These are phyloP conservation scores for Poicephalus meyeri DNA, from an alignment of 2,113 vertebrate genomes.

Conservation along the genomic window DNA sequence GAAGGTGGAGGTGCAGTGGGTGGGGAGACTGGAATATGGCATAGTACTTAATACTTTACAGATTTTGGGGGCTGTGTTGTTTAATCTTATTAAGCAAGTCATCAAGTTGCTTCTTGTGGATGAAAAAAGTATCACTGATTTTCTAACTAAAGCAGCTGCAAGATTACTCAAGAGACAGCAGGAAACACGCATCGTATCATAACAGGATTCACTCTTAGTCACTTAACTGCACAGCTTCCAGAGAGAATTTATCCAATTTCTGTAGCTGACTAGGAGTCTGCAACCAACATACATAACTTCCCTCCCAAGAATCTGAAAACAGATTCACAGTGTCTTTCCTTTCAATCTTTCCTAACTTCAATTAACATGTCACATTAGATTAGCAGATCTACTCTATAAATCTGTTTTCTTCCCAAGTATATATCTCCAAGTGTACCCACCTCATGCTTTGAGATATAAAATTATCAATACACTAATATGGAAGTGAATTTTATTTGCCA, in stretches of 20 bases:
- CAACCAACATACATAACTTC: not conserved
- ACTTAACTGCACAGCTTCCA: not conserved
- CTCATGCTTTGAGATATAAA: not conserved
- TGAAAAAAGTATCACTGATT: conserved; percentile 23
- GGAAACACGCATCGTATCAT: not conserved
- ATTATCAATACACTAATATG: not conserved
- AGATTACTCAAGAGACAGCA: not conserved
- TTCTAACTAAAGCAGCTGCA: conserved; percentile 30
- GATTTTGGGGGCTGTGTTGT: not conserved
- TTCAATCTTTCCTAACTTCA: not conserved
- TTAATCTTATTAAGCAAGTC: not conserved
- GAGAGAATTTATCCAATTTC: not conserved
- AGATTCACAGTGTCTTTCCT: not conserved
- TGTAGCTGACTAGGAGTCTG: not conserved
- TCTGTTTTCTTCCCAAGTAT: not conserved
- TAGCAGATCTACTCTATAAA: not conserved
- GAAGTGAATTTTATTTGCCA: not conserved
- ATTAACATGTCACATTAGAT: not conserved
- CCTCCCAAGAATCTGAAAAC: not conserved
- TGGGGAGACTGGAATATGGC: not conserved
- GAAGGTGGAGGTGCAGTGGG: not conserved
- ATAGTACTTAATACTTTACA: not conserved
- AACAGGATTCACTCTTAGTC: not conserved
- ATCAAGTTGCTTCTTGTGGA: not conserved
- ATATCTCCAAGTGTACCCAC: not conserved